Base-by-base conservation (phyloP, 2,888 invertebrate species). In the Eilema depressum region DNA sequence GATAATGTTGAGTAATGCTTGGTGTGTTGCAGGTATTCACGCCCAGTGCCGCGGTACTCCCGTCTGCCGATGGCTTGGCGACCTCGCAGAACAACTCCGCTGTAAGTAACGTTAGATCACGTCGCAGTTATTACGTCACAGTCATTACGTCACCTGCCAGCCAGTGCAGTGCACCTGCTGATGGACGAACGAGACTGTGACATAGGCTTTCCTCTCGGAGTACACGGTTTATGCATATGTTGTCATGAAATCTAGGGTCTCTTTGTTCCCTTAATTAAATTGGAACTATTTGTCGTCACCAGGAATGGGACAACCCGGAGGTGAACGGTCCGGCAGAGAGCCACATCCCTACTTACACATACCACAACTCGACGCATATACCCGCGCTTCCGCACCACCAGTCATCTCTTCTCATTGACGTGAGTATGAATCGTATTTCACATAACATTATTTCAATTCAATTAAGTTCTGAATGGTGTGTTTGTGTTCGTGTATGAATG, bases 261-360 rank as follows among this genome's bases (percentile, higher is more conserved):
- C 3, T 20, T 47, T 20, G 20, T 20, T n/a, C 20, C 28, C 2
- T 11, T n/a, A 30, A 11, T 28, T 61, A 30, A 33, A 30, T 61
- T 26, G 2, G 20, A 11, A 47, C 11, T 12, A 25, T 26, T 41
- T 60, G n/a, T 2, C 25, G 26, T 23, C 20, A 25, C 26, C 53
- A 93, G 85, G 93, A 92, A 62, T 93, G 93, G 93, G 93, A 92
- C 60, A 75, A 83, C 53, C 82, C 87, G 70, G 80, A 85, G 33
- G 74, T 82, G 56, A 92, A 92, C 84, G 93, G 92, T 0, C 89
- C 90, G 3, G 71, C 86, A 63, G 91, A 88, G 67, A 76, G 80
- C 12, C 91, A 89, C 87, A 89, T 93, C 60, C 91, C 93, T 47
- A 89, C 91, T 0, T 94, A 92, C 86, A 94, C 93, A 4, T 94